These are phyloP conservation scores for Orchestes rusci DNA, from an alignment of 2,888 invertebrate genomes.

Conservation along the genomic window DNA sequence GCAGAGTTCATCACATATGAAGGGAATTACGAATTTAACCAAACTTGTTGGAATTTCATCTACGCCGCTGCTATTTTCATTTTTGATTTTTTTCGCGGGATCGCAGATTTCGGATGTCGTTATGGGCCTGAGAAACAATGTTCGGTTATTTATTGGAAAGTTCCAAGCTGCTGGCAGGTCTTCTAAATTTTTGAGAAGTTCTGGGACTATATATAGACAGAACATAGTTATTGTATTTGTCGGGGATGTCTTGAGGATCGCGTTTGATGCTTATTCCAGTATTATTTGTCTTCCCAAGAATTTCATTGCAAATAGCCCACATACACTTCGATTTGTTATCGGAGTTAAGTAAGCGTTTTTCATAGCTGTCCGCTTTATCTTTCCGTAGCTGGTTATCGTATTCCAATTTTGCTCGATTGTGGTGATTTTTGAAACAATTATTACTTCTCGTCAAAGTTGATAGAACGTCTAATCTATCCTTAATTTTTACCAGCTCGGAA, in stretches of 20 bases:
- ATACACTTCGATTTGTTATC: conserved; percentile 7
- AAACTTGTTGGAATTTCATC: too few relatives aligned
- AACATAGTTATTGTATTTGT: conserved; percentile 1
- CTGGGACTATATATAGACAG: conserved; percentile 1
- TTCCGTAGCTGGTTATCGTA: conserved; percentile 1
- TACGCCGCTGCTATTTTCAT: conserved; percentile 9
- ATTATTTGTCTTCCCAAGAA: background rate
- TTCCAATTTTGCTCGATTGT: background rate
- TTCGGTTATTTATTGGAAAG: background rate
- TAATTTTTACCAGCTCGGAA: background rate
- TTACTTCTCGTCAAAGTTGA: background rate
- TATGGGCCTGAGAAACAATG: conserved; percentile 1
- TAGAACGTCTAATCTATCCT: background rate
- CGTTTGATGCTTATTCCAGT: background rate
- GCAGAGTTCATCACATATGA: background rate
- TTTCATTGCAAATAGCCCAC: conserved; percentile 6
- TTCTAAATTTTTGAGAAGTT: background rate
- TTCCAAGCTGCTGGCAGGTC: background rate
- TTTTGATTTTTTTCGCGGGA: conserved; percentile 1
- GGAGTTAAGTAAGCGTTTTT: background rate
- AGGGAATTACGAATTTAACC: conserved; percentile 21
- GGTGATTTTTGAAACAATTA: background rate
- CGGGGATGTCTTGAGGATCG: background rate
- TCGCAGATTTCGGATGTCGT: background rate
- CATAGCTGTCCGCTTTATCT: background rate